A percentile compares a stretch with the other conserved stretches of the same genome.
These are phyloP conservation scores for Gadopsis marmoratus DNA, from an alignment of 2,797 vertebrate genomes.

Conservation along the genomic window DNA sequence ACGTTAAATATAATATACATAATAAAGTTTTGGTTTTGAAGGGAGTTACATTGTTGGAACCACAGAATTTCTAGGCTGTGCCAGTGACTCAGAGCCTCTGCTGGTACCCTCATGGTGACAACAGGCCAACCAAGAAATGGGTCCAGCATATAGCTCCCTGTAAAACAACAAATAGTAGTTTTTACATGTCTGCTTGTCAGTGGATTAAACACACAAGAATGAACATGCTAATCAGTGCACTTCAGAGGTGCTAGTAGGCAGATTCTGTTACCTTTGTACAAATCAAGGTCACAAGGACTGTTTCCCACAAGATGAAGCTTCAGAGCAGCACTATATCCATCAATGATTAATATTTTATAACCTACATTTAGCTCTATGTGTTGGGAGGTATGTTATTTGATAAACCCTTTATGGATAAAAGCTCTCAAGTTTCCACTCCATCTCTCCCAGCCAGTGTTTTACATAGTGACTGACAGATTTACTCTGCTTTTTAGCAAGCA, in stretches of 20 bases:
- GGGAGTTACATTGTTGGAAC: no score
- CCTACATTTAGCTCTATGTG: not conserved
- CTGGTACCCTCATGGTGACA: no score
- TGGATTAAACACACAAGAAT: not conserved
- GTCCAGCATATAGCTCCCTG: not conserved
- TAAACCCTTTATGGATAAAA: not conserved
- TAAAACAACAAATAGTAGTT: not conserved
- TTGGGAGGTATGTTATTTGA: not conserved
- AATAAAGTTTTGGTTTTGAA: no score
- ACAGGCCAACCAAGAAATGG: not conserved
- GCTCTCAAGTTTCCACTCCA: constrained; percentile 18
- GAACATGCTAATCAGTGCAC: not conserved
- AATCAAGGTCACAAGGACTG: not conserved
- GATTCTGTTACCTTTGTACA: not conserved
- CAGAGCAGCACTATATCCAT: not conserved
- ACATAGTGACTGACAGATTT: constrained; percentile 50
- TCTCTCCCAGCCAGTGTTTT: constrained; percentile 30
- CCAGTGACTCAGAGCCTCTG: no score
- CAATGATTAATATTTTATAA: no score
- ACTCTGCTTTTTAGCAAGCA: constrained; percentile 36
- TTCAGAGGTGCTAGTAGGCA: not conserved
- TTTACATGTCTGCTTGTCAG: not conserved
- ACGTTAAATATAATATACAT: no score
- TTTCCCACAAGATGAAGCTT: not conserved
- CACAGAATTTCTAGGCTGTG: no score